Conservation (phyloP, 2,888 invertebrate species). For the Drepanosiphum platanoidis region DNA sequence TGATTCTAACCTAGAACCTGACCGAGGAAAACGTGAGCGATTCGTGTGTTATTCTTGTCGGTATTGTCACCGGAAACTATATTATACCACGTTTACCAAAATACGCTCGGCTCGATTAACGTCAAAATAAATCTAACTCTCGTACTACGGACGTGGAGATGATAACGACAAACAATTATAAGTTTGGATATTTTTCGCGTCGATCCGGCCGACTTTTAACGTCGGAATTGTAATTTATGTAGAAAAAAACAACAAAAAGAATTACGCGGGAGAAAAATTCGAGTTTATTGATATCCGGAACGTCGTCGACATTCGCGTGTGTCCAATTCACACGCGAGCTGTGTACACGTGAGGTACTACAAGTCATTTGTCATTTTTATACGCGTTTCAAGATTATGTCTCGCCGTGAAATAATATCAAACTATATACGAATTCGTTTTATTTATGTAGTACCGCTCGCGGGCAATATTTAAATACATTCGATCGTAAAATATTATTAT, state of each 20-base stretch:
- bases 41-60: no score
- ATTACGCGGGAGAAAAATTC: background rate
- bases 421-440: no score
- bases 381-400: slow-evolving; percentile 20
- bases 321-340: background rate
- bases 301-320: slow-evolving; percentile 30
- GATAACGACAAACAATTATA: background rate
- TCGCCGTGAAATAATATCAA: background rate
- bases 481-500: background rate
- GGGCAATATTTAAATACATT: background rate
- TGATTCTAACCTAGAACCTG: no score
- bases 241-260: background rate
- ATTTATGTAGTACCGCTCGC: background rate
- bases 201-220: background rate
- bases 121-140: no score
- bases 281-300: slow-evolving; percentile 6
- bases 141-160: background rate
- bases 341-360: background rate
- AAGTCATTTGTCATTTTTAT: slow-evolving; percentile 20
- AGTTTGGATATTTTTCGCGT: no score
- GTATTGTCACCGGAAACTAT: no score
- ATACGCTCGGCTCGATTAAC: no score
- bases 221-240: background rate
- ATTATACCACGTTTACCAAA: no score
- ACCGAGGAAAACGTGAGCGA: no score